A percentile compares a stretch with the other conserved stretches of the same genome.
Evolutionary conservation across 2,797 vertebrate species (phyloP).

Genomic region (Danio albolineatus): DNA sequence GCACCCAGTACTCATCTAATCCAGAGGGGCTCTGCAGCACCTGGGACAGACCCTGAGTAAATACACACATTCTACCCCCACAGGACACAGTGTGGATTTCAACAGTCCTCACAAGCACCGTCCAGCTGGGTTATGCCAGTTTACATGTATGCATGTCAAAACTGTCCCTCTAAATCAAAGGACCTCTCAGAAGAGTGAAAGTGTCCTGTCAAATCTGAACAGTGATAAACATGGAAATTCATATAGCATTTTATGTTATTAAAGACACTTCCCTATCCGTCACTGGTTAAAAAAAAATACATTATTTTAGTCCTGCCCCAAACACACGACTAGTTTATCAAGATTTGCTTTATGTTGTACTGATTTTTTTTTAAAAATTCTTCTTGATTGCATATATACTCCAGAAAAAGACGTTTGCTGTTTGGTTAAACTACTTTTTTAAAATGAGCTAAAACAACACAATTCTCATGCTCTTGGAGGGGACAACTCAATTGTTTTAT

Average conservation of each 20-base stretch:
- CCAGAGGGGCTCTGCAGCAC: constrained; percentile 73
- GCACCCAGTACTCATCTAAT: constrained; percentile 66
- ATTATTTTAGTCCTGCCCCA: neutral
- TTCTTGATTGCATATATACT: neutral
- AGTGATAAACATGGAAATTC: neutral
- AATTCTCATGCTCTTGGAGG: no score
- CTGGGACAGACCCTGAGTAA: constrained; percentile 76
- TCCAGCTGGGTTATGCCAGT: neutral
- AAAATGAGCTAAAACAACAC: no score
- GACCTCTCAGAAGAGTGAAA: neutral
- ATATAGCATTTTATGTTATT: neutral
- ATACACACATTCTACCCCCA: constrained; percentile 67
- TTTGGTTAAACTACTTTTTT: no score
- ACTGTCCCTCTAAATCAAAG: neutral
- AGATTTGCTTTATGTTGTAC: neutral
- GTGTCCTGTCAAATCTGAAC: neutral
- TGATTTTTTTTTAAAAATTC: neutral
- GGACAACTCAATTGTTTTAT: no score
- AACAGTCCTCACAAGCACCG: neutral
- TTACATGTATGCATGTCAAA: neutral
- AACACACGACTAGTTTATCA: neutral
- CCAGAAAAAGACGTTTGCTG: no score
- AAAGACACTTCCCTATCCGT: neutral
- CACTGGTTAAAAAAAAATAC: neutral
- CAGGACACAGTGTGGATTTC: constrained; percentile 5